Percentiles rank a stretch among this genome's conserved stretches.
Conservation (phyloP, 2,888 invertebrate genomes). For the Pheosia tremula region DNA sequence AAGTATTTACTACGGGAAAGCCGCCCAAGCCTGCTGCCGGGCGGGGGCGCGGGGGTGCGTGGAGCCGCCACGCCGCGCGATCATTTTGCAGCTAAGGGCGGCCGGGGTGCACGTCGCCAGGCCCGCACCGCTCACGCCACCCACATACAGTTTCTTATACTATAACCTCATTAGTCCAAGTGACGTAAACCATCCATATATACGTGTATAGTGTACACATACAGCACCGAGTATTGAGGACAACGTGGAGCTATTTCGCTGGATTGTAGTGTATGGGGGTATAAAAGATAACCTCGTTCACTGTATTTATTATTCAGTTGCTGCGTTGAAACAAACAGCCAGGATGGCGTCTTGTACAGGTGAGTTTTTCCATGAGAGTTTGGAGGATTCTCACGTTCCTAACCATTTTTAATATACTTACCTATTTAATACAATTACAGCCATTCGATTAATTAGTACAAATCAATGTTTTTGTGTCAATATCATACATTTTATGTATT, state of each 20-base stretch:
- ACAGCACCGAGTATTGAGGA: conserved; percentile 37
- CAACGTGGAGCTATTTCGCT: conserved; percentile 46
- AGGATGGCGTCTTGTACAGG: conserved; percentile 80
- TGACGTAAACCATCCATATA: conserved; percentile 70
- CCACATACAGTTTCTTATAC: conserved; percentile 50
- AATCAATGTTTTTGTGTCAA: neutral
- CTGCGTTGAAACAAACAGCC: conserved; percentile 68
- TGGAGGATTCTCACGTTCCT: neutral
- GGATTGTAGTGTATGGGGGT: conserved; percentile 50
- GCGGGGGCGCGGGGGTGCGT: conserved; percentile 50
- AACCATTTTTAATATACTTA: neutral
- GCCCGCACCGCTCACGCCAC: conserved; percentile 44
- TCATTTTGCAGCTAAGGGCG: conserved; percentile 72
- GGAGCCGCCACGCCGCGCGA: conserved; percentile 75
- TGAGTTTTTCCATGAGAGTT: conserved; percentile 51
- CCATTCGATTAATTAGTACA: too few species aligned
- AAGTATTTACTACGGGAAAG: conserved; percentile 54
- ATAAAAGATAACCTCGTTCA: conserved; percentile 68
- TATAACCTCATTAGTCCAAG: conserved; percentile 73
- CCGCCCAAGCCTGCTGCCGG: conserved; percentile 62
- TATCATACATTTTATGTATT: conserved; percentile 1
- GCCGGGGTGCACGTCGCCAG: conserved; percentile 68
- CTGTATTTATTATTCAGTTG: conserved; percentile 81
- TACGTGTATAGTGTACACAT: conserved; percentile 51
- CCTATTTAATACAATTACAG: too few species aligned